Conservation (phyloP, 2,113 vertebrate genomes). For the Globicephala melas region DNA sequence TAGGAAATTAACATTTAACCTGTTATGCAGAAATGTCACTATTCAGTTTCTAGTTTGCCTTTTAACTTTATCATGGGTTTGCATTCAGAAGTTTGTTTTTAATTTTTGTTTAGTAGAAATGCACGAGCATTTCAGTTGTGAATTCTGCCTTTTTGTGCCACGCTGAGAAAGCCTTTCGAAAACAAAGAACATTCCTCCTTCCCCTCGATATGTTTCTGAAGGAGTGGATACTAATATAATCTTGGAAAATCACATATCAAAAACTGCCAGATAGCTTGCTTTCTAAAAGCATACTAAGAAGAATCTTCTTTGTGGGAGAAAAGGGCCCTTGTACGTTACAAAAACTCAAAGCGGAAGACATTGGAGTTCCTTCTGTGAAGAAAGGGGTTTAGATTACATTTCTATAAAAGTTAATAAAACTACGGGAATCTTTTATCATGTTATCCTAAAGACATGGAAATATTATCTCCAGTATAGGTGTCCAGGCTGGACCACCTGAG, state of each 20-base stretch:
- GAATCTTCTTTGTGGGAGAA: neutral
- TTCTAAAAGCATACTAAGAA: neutral
- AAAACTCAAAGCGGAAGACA: neutral
- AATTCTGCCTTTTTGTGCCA: neutral
- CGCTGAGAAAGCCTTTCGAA: neutral
- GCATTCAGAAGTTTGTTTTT: slow-evolving; percentile 9
- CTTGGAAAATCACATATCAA: neutral
- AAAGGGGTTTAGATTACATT: neutral
- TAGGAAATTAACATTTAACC: neutral
- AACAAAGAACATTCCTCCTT: neutral
- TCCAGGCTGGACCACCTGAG: neutral
- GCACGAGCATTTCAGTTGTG: neutral
- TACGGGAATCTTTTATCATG: neutral
- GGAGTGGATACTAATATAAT: neutral
- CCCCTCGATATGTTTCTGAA: neutral
- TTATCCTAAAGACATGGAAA: neutral
- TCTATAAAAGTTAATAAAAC: neutral
- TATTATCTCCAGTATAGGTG: no score
- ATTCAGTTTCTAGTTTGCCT: neutral
- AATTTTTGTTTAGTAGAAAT: neutral
- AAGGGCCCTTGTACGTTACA: neutral
- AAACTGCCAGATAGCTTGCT: neutral
- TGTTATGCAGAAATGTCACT: neutral
- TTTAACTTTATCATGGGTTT: neutral
- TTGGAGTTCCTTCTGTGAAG: neutral